Percentiles rank a stretch among this genome's conserved stretches.
phyloP scores from a whole-genome alignment of 2,797 vertebrate species.

The Darevskia mixta region DNA sequence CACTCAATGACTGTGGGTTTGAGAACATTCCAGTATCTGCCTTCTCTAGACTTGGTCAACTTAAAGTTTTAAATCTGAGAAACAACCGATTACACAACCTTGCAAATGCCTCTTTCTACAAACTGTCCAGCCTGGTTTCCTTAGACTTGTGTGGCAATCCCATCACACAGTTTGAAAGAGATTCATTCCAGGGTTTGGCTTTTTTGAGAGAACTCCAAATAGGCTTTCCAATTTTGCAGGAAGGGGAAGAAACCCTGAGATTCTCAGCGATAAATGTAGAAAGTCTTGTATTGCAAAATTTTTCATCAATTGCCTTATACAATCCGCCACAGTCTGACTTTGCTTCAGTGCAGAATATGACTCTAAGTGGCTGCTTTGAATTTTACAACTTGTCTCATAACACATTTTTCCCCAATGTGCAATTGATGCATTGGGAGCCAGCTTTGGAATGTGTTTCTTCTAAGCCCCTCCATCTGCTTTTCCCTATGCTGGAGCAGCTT shows the following conservation, averaged over 20 bases:
- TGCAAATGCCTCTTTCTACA: neutral
- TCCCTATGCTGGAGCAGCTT: neutral
- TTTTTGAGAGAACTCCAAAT: neutral
- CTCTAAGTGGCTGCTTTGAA: neutral
- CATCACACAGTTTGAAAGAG: neutral
- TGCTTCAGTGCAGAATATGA: conserved; percentile 1
- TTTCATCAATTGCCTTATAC: too few species aligned
- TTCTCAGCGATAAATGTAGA: neutral
- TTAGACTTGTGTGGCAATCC: neutral
- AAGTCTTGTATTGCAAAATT: neutral
- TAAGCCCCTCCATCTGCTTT: neutral
- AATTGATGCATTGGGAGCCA: neutral
- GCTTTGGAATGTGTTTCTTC: neutral
- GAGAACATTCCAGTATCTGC: neutral
- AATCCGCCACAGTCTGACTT: neutral
- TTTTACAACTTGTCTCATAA: neutral
- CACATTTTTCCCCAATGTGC: neutral
- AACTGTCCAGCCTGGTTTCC: neutral
- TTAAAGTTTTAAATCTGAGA: neutral
- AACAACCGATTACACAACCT: neutral
- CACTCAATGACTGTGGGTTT: neutral
- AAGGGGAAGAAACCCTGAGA: too few species aligned
- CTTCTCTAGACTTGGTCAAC: neutral
- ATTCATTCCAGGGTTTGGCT: neutral
- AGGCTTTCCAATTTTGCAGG: neutral